A percentile compares a stretch with the other conserved stretches of the same genome.
phyloP scores from a whole-genome alignment of 2,888 invertebrate genomes.

The Stomorhina lunata region DNA sequence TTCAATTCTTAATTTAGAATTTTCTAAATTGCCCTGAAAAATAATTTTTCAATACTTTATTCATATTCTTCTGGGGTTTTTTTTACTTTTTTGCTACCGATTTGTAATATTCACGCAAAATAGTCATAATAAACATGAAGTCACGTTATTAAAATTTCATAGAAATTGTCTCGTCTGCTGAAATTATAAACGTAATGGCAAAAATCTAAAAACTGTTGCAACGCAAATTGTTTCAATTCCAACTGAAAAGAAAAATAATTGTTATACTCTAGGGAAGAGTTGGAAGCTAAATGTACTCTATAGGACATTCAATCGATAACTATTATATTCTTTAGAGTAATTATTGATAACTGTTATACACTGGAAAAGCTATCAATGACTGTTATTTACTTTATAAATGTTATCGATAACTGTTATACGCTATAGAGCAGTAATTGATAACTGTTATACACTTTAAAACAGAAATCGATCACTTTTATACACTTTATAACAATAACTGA shows the following conservation, averaged over 20 bases:
- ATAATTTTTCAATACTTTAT: slow-evolving; percentile 4
- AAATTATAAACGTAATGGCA: slow-evolving; percentile 20
- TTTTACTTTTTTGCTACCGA: slow-evolving; percentile 15
- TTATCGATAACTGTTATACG: background rate
- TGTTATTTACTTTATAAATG: background rate
- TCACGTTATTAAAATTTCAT: slow-evolving; percentile 27
- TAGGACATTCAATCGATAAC: background rate
- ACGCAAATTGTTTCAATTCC: no score
- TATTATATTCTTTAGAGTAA: background rate
- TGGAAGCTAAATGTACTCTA: background rate
- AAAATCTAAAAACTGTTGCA: no score
- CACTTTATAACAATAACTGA: no score
- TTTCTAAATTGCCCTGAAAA: slow-evolving; percentile 10
- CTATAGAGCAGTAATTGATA: background rate
- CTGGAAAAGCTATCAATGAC: background rate
- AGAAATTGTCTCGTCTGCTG: slow-evolving; percentile 36
- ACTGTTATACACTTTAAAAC: background rate
- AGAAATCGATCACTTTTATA: background rate
- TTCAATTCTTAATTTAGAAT: background rate
- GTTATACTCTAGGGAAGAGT: background rate
- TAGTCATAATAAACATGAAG: slow-evolving; percentile 37
- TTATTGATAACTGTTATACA: background rate
- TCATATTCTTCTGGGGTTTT: background rate
- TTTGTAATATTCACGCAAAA: slow-evolving; percentile 55
- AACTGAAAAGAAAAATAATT: background rate